phyloP scores from a whole-genome alignment of 2,797 vertebrate genomes.

The Cephalopachus bancanus region DNA sequence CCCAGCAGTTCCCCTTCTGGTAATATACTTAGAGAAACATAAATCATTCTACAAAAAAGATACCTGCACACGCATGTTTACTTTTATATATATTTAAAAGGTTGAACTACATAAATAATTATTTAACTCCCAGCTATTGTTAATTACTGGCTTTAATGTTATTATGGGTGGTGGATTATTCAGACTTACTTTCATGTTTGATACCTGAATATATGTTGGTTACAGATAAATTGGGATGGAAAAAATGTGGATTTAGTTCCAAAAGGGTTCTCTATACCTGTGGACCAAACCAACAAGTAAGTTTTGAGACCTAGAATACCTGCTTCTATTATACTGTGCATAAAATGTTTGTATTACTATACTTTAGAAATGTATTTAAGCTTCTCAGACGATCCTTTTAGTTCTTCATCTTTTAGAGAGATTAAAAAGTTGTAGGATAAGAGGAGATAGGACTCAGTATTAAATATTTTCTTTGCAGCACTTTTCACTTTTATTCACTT shows the following conservation, averaged over 20 bases:
- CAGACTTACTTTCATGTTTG: slow-evolving; percentile 35
- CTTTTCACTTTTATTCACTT: slow-evolving; percentile 50
- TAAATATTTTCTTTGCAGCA: slow-evolving; percentile 30
- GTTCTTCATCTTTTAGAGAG: slow-evolving; percentile 13
- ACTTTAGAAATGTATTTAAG: slow-evolving; percentile 30
- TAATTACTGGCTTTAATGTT: background rate
- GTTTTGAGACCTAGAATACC: slow-evolving; percentile 53
- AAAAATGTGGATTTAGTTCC: slow-evolving; percentile 76
- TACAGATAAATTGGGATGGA: slow-evolving; percentile 85
- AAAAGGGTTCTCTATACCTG: slow-evolving; percentile 75
- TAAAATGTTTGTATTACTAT: slow-evolving; percentile 11
- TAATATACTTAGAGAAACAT: no score
- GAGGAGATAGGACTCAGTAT: background rate
- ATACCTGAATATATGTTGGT: slow-evolving; percentile 55
- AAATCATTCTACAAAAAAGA: no score
- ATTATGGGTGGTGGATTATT: slow-evolving; percentile 7
- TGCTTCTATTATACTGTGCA: slow-evolving; percentile 24
- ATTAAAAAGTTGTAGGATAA: background rate
- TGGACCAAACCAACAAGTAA: slow-evolving; percentile 86
- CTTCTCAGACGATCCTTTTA: slow-evolving; percentile 45
- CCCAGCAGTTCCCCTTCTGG: no score
- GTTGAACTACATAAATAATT: slow-evolving; percentile 10
- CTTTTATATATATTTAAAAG: slow-evolving; percentile 51
- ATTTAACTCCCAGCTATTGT: background rate
- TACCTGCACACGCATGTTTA: background rate